A percentile compares a stretch with the other conserved stretches of the same genome.
Evolutionary conservation across 1,140 invertebrate genomes (phyloP).

Genomic region (Vanessa atalanta): DNA sequence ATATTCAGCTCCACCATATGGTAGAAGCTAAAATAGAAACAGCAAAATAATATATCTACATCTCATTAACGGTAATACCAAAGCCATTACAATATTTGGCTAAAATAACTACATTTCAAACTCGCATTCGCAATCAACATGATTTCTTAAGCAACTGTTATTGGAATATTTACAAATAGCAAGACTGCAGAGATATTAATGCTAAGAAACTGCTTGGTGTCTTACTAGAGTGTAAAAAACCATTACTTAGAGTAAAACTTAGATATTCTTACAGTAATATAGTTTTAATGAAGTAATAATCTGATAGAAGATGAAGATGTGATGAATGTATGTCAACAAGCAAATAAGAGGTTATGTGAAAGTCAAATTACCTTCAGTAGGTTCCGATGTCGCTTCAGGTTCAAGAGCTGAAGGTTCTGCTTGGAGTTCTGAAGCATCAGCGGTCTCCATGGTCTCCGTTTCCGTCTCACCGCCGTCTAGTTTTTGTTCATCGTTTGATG

Average conservation of each 20-base stretch:
- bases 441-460: conserved; percentile 23
- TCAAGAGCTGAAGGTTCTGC: conserved; percentile 13
- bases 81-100: background rate
- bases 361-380: conserved; percentile 36
- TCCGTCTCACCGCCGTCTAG: conserved; percentile 30
- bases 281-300: background rate
- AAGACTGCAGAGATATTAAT: background rate
- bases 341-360: conserved; percentile 44
- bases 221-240: background rate
- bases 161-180: background rate
- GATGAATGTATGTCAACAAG: conserved; percentile 38
- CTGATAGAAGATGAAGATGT: background rate
- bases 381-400: conserved; percentile 15
- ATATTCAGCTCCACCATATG: no score
- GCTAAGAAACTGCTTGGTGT: background rate
- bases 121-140: background rate
- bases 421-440: conserved; percentile 19
- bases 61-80: background rate
- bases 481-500: conserved; percentile 57
- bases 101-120: background rate
- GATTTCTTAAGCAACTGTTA: background rate
- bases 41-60: background rate
- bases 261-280: background rate
- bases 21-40: background rate
- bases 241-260: background rate